A percentile compares a stretch with the other conserved stretches of the same genome.
phyloP scores from a whole-genome alignment of 2,113 vertebrate species.

The Xenotilapia flavipinnis region DNA sequence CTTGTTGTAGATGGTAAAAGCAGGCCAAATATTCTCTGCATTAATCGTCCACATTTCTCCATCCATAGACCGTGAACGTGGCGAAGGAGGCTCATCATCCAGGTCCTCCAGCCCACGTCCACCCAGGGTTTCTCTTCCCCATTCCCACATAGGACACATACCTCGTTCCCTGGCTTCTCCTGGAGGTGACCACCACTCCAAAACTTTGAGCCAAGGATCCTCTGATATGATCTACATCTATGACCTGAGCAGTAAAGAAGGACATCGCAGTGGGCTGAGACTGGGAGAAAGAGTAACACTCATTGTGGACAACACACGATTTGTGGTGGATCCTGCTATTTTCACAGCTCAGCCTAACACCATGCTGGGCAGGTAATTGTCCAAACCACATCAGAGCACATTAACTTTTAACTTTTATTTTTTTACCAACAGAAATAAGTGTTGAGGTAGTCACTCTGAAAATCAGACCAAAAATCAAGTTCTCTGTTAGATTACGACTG shows the following conservation, averaged over 20 bases:
- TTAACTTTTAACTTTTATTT: background rate
- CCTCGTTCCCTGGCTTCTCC: conserved; percentile 61
- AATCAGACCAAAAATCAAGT: background rate
- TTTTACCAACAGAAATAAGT: background rate
- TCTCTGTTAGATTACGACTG: background rate
- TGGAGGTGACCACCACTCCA: conserved; percentile 74
- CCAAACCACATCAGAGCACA: background rate
- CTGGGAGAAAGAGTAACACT: conserved; percentile 87
- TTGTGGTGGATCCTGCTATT: conserved; percentile 93
- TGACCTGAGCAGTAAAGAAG: conserved; percentile 81
- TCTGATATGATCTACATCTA: conserved; percentile 90
- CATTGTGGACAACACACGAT: conserved; percentile 95
- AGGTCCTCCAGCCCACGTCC: conserved; percentile 65
- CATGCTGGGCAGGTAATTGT: conserved; percentile 91
- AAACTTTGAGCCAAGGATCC: conserved; percentile 60
- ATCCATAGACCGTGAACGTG: conserved; percentile 82
- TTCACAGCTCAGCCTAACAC: conserved; percentile 98
- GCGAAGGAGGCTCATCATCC: conserved; percentile 83
- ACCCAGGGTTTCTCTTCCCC: conserved; percentile 34
- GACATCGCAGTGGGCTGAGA: conserved; percentile 74
- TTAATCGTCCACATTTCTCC: background rate
- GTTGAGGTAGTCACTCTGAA: background rate
- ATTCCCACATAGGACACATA: conserved; percentile 19
- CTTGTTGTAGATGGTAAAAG: background rate
- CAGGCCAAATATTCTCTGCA: background rate